Conservation (phyloP, 2,797 vertebrate species). For the Paedocypris micromegethes region DNA sequence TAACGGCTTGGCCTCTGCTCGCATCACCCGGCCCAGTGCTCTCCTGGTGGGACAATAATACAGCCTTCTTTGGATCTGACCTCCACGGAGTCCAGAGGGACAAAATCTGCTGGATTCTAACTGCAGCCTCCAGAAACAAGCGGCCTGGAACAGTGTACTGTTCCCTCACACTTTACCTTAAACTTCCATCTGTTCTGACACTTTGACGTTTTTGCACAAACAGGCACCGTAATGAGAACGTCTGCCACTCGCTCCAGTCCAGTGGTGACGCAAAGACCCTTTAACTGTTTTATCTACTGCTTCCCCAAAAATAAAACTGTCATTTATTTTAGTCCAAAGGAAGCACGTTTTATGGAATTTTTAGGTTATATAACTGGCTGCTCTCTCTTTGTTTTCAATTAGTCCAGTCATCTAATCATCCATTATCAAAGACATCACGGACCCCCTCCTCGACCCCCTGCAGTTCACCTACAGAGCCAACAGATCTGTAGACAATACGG, state of each 20-base stretch:
- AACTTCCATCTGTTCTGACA: slow-evolving; percentile 43
- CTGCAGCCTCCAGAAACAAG: slow-evolving; percentile 32
- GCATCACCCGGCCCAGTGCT: slow-evolving; percentile 18
- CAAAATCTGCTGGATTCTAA: slow-evolving; percentile 28
- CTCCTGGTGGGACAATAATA: slow-evolving; percentile 40
- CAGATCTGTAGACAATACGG: too few species aligned
- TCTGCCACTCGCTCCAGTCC: slow-evolving; percentile 27
- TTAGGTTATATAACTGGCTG: too few species aligned
- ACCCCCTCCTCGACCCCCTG: too few species aligned
- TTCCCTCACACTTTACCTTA: slow-evolving; percentile 13
- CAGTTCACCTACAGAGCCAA: too few species aligned
- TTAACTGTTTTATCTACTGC: too few species aligned
- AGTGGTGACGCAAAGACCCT: slow-evolving; percentile 1
- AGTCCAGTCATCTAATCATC: too few species aligned
- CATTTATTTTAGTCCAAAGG: too few species aligned
- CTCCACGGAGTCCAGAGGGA: slow-evolving; percentile 38
- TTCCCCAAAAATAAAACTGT: too few species aligned
- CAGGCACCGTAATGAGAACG: slow-evolving; percentile 31
- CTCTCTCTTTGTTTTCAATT: too few species aligned
- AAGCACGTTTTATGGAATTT: too few species aligned
- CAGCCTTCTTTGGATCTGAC: slow-evolving; percentile 25
- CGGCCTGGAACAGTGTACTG: slow-evolving; percentile 16
- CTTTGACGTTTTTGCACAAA: slow-evolving; percentile 39
- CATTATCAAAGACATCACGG: too few species aligned
- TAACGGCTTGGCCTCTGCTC: slow-evolving; percentile 41